These are phyloP conservation scores for Cactoblastis cactorum DNA, from an alignment of 2,888 invertebrate genomes.

Conservation along the genomic window DNA sequence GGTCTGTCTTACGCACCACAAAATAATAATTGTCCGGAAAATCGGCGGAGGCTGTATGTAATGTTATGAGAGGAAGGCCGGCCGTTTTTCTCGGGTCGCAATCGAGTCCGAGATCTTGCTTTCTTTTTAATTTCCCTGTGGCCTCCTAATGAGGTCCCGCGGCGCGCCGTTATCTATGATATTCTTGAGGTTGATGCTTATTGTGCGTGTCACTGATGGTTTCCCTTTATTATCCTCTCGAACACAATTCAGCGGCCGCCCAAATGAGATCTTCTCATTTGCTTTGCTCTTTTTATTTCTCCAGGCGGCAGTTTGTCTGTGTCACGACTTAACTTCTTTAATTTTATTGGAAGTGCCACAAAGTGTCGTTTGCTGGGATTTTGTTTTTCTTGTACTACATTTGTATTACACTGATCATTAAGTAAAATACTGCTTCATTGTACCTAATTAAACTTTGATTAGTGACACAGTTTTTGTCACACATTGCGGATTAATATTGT, in stretches of 20 bases:
- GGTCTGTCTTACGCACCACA: conserved; percentile 75
- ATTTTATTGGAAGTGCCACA: conserved; percentile 60
- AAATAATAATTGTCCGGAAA: conserved; percentile 80
- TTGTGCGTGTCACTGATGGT: conserved; percentile 80
- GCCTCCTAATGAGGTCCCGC: conserved; percentile 78
- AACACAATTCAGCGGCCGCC: conserved; percentile 76
- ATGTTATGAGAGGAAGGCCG: conserved; percentile 76
- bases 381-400: conserved; percentile 41
- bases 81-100: conserved; percentile 69
- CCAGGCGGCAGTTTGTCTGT: conserved; percentile 74
- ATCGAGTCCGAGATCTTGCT: conserved; percentile 78
- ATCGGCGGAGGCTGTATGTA: conserved; percentile 76
- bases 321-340: conserved; percentile 69
- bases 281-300: conserved; percentile 77
- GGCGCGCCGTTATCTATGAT: conserved; percentile 76
- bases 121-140: conserved; percentile 81
- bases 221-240: conserved; percentile 79
- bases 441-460: conserved; percentile 9
- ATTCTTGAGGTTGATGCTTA: conserved; percentile 80
- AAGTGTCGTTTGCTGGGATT: conserved; percentile 36
- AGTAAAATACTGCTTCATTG: conserved; percentile 15
- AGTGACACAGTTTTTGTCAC: background rate
- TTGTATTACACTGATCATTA: conserved; percentile 25
- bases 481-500: conserved; percentile 9
- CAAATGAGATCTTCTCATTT: conserved; percentile 77